Percentiles rank a stretch among this genome's conserved stretches.
phyloP scores from a whole-genome alignment of 2,113 vertebrate genomes.

The Macroglossus sobrinus region DNA sequence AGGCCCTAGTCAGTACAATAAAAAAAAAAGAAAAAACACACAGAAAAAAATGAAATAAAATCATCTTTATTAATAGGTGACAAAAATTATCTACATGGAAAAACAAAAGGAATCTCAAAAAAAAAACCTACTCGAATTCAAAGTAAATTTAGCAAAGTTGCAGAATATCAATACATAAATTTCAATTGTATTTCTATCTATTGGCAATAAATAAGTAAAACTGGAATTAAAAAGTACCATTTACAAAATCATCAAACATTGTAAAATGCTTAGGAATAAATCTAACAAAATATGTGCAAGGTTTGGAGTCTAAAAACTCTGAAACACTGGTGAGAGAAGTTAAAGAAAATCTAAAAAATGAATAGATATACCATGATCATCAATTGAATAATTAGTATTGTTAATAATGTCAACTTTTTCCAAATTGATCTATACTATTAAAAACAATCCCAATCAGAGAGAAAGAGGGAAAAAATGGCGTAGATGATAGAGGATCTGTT shows the following conservation, averaged over 20 bases:
- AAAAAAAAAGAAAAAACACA: background rate
- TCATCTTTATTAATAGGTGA: background rate
- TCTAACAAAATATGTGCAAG: background rate
- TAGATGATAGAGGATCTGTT: too few species aligned
- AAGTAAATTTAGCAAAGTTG: background rate
- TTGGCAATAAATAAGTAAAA: background rate
- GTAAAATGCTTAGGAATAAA: background rate
- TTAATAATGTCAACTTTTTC: background rate
- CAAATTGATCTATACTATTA: background rate
- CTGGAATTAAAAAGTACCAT: background rate
- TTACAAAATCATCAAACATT: background rate
- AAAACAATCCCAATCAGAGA: too few species aligned
- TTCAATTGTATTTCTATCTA: background rate
- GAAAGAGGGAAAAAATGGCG: too few species aligned
- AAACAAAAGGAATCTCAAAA: background rate
- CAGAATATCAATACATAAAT: background rate
- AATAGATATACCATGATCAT: background rate
- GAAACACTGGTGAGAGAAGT: background rate
- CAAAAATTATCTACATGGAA: background rate
- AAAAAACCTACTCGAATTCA: background rate
- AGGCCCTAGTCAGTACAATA: background rate
- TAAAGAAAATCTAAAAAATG: background rate
- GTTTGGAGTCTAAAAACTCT: background rate
- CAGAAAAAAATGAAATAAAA: background rate
- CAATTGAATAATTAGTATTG: background rate